Conservation (phyloP, 2,797 vertebrate genomes). For the Microtus californicus region DNA sequence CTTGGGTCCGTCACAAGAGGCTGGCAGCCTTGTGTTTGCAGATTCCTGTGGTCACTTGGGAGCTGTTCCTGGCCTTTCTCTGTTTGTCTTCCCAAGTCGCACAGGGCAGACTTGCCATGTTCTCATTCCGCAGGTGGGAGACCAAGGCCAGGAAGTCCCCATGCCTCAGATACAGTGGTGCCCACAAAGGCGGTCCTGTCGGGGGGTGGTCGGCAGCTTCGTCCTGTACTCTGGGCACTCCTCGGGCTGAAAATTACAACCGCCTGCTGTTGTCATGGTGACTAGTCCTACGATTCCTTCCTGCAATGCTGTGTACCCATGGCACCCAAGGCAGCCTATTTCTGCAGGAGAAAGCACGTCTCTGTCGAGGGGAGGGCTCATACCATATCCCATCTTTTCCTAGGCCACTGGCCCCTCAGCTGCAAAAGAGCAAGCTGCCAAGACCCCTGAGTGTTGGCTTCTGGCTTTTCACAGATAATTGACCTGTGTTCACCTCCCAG, state of each 20-base stretch:
- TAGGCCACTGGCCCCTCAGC: neutral
- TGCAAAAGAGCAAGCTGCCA: neutral
- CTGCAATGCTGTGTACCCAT: neutral
- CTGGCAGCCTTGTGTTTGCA: neutral
- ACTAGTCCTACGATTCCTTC: constrained; percentile 21
- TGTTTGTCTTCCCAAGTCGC: too few relatives aligned
- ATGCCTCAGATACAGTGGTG: neutral
- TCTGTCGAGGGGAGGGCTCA: neutral
- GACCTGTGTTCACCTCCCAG: neutral
- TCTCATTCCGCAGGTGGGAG: neutral
- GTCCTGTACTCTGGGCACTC: neutral
- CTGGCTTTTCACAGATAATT: neutral
- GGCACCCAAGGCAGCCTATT: neutral
- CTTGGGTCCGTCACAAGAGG: neutral
- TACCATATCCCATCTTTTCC: neutral
- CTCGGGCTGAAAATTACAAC: constrained; percentile 46
- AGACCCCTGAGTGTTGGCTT: neutral
- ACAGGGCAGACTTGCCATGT: neutral
- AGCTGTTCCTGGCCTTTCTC: neutral
- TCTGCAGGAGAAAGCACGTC: neutral
- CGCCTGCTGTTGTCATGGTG: constrained; percentile 62
- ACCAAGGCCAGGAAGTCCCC: neutral
- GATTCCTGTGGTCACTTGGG: neutral
- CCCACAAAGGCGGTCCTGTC: neutral
- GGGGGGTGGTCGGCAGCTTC: neutral